Base-by-base conservation (phyloP, 2,113 vertebrate genomes). In the Zapus hudsonius region DNA sequence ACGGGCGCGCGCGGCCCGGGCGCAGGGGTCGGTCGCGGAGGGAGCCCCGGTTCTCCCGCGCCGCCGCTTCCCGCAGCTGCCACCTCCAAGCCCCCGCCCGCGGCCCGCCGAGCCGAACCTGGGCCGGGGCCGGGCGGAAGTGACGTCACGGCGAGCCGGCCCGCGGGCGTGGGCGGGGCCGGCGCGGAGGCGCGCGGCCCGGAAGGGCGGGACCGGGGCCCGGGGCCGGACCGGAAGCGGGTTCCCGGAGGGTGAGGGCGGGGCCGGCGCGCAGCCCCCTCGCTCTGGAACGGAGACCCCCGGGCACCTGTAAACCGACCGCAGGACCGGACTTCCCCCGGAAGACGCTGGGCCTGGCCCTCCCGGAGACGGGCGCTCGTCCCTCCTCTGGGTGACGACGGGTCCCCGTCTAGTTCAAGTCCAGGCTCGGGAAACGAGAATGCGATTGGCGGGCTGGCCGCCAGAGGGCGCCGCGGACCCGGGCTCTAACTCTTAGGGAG, bases 111-210 rank as follows among this genome's bases (percentile, higher is more conserved):
- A 95, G 82, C 89, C 47, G 59, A 95, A 67, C 85, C 93, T 17
- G 33, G n/a, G 96, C 86, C 95, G 93, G 96, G 95, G 92, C 95
- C 67, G 89, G 95, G 1, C 91, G 97, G 97, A 97, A 96, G 67
- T 96, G 97, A 97, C 97, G 95, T 97, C 97, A 97, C 82, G 89
- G 0, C 0, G 33, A 5, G 0, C 80, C 16, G 82, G 87, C 95
- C 93, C 25, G 10, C 44, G 2, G 7, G 57, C 19, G 55, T 52
- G 69, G 22, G 17, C 79, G 38, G 6, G 31, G 36, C 19, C 69
- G 66, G 55, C 6, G 31, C 40, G 13, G 52, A 38, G 20, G 7
- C 38, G 0, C 15, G 44, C 61, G 29, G 20, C 8, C 36, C 16
- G 8, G 29, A 59, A 5, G 57, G 10, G 44, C 20, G 6, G 38